Evolutionary conservation across 92 coral and sea anemone species (phyloP), one percentile per base, ranked within the genome.

Genomic region (Zoanthus sansibaricus): DNA sequence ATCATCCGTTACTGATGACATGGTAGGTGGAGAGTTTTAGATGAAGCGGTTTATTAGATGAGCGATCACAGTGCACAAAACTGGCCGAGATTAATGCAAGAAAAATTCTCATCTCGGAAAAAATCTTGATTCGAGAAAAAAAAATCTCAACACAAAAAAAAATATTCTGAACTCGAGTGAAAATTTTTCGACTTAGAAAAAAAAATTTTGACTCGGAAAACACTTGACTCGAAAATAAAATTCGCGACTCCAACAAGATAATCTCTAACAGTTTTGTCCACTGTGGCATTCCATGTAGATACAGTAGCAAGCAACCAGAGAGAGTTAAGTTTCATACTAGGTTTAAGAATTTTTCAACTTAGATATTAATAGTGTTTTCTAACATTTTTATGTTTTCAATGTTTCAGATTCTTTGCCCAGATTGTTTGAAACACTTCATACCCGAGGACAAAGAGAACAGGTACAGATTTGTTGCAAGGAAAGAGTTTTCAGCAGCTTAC

Each of bases 1-100:
- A 20, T 66, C 86, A 15, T 89, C 92, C 7, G 73, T 93, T 0
- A 94, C 93, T 1, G 98, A 94, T 55, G 92, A 94, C 58, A 94
- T 93, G 98, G 98, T 94, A 77, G 66, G 83, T 68, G 46, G 48
- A 10, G 32, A 9, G 47, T 20, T 46, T 47, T 6, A 45, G 20
- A 10, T 3, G 47, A 46, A 10, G 20, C 1, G 3, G 14, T 1
- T 20, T 16, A 5, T 9, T 7, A 42, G 9, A 72, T 0, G 37
- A 1, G 42, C 14, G 54, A 15, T 51, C 49, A 17, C 0, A 47
- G 20, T 14, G 31, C 30, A 2, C 0, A 25, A 25, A 25, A 25
- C 25, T 25, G 25, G 25, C 25, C 25, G 25, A 25, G 25, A 0
- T 25, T 25, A 25, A 25, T 0, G 25, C 25, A 25, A 25, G 25